Base-by-base conservation (phyloP, 2,888 invertebrate species). In the Calliopum simillimum region DNA sequence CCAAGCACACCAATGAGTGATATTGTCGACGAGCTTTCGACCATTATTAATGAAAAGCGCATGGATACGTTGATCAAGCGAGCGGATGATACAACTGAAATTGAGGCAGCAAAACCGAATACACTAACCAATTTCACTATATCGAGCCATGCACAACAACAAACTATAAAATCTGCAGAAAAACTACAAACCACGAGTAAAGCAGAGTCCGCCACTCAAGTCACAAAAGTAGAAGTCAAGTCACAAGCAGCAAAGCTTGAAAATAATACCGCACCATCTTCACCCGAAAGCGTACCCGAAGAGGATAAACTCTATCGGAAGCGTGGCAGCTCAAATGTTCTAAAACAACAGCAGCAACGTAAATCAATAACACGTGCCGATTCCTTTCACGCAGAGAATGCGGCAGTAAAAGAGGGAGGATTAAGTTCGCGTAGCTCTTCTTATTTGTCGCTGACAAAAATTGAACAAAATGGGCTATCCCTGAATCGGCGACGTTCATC, bases 101-200 rank as follows among this genome's bases (percentile, higher is more conserved):
- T 84, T 49, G 80, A 83, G 66, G 74, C 82, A 0, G 81, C 80
- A 11, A 83, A 83, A 64, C 84, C 84, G 14, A 82, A 80, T 73
- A 80, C 80, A 0, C 73, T 85, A 75, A 72, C 79, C 53, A 85
- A 85, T 74, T 85, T 85, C 58, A 81, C 76, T 71, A 85, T 85
- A 53, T 79, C 76, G 41, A 70, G 78, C 14, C 72, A 73, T 21
- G 14, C 71, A 4, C 68, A 71, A 23, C 51, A 51, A 33, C 33
- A 1, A 69, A 68, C n/a, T n/a, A 16, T n/a, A 4, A 71, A 71
- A 51, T 53, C 69, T 67, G 56, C 71, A n/a, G n/a, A n/a, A n/a
- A n/a, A n/a, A n/a, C 69, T 69, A 71, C 65, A 56, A 62, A 43
- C 46, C 41, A 41, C 56, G 1, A 1, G 64, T 63, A 53, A 41